Evolutionary conservation across 2,888 invertebrate species (phyloP).

Genomic region (Sipha maydis): DNA sequence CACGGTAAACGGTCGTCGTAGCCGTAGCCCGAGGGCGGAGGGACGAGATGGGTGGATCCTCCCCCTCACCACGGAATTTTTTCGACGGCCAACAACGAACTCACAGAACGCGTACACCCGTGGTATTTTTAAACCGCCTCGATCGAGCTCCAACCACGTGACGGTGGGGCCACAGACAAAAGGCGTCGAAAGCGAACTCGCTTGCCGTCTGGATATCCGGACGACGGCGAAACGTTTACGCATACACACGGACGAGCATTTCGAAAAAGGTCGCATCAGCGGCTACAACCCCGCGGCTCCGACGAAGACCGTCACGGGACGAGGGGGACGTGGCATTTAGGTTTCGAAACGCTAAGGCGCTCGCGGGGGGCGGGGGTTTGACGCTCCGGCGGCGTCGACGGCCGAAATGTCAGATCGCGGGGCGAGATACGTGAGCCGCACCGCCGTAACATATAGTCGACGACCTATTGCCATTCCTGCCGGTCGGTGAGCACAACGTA

Average conservation of each 20-base stretch:
- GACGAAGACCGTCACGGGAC: not conserved
- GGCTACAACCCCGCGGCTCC: not conserved
- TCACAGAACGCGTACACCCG: too few species aligned
- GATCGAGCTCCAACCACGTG: too few species aligned
- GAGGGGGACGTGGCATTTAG: constrained; percentile 29
- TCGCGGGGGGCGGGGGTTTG: not conserved
- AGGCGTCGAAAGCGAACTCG: too few species aligned
- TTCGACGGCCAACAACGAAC: too few species aligned
- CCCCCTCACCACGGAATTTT: too few species aligned
- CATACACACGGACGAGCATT: not conserved
- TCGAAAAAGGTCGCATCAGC: constrained; percentile 16
- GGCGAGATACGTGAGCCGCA: constrained; percentile 4
- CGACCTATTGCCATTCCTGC: constrained; percentile 23
- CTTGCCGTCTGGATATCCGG: too few species aligned
- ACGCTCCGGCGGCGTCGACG: not conserved
- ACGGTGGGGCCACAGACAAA: too few species aligned
- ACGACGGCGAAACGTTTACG: not conserved
- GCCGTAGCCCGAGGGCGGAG: too few species aligned
- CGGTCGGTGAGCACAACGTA: constrained; percentile 19
- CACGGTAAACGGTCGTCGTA: too few species aligned
- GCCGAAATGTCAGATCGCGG: constrained; percentile 48
- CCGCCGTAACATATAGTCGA: constrained; percentile 22
- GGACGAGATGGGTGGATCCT: too few species aligned
- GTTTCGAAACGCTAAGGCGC: not conserved
- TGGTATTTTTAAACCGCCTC: too few species aligned